Conservation (phyloP, 2,888 invertebrate species). For the Ellobium chinense region DNA sequence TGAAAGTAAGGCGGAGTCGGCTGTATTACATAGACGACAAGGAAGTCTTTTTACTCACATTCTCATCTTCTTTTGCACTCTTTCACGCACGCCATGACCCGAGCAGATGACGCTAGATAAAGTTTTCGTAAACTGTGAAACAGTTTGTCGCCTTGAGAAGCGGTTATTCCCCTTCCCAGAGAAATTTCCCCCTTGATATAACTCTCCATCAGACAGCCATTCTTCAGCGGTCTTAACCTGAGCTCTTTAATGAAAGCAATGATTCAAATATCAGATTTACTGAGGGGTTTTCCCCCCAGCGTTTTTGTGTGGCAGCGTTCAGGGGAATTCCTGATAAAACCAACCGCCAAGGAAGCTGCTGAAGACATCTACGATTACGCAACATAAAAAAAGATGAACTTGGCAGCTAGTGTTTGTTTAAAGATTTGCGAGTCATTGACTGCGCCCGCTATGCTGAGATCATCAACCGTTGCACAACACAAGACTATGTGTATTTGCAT, state of each 20-base stretch:
- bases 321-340: neutral
- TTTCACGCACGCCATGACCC: slow-evolving; percentile 1
- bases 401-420: neutral
- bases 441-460: no score
- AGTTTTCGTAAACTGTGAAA: neutral
- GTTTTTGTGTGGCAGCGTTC: neutral
- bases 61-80: no score
- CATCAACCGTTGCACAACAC: no score
- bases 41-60: no score
- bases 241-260: neutral
- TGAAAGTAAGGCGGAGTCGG: no score
- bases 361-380: neutral
- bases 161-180: neutral
- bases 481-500: no score
- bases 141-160: neutral
- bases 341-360: neutral
- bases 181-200: neutral
- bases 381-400: slow-evolving; percentile 4
- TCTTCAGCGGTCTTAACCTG: neutral
- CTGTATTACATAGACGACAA: no score
- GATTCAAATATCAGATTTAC: neutral
- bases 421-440: neutral
- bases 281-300: neutral
- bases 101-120: neutral
- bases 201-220: neutral